Evolutionary conservation across 35 echinoderm and acorn worm species (phyloP), one percentile per base, ranked within the genome.

Genomic region (Patiria miniata): DNA sequence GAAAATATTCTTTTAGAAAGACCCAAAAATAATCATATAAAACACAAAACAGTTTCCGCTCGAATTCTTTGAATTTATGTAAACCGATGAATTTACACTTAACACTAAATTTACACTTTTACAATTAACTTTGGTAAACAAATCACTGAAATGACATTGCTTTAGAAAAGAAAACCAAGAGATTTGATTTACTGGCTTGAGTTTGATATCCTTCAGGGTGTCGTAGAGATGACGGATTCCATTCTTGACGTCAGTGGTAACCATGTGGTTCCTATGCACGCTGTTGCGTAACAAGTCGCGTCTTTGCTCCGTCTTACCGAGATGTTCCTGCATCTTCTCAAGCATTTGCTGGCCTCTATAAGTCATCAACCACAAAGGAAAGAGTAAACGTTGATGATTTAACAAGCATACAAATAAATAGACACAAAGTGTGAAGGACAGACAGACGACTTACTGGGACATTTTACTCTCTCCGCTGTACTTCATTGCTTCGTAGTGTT

Each of bases 401-500:
- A 32, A 12, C 1, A 1, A 78, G 5, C 32, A 6, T 78, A 5
- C 39, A 37, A 18, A 18, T 78, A 2, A n/a, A 36, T 16, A 69
- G n/a, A 69, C n/a, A 69, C 3, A 69, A 18, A 69, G 4, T 36
- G 4, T 69, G 3, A 28, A 4, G 17, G 18, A 69, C 5, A 69
- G 33, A 69, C 61, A 36, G 36, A 78, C 17, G 0, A 81, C 96
- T 98, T 52, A 99, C 96, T 89, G 90, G 17, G 96, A 94, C 89
- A 94, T 90, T 53, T 94, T 91, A 29, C 90, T 94, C 12, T 99
- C 96, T 0, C 96, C 96, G 73, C 92, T 99, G 90, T 99, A 99
- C 38, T 99, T 99, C 91, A 99, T 91, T 0, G 82, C 92, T 65
- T 99, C 96, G 57, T 99, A 99, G 14, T 94, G 86, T 52, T 94